Conservation (phyloP, 2,113 vertebrate genomes). For the Sminthopsis crassicaudata region DNA sequence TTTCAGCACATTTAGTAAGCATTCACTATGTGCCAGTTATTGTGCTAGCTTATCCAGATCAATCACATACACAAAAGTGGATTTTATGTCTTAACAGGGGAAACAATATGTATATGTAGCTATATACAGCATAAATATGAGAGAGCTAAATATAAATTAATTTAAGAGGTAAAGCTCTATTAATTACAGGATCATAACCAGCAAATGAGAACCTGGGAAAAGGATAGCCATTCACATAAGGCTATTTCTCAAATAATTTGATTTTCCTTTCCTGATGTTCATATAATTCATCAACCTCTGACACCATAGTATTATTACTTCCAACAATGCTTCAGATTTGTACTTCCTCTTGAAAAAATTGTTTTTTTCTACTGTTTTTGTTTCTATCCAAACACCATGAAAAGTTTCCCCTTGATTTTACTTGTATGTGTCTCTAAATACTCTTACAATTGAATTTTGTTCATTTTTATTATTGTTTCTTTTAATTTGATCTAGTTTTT, state of each 20-base stretch:
- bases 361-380: slow-evolving; percentile 33
- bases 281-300: slow-evolving; percentile 1
- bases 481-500: slow-evolving; percentile 72
- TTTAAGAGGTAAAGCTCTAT: background rate
- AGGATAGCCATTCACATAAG: background rate
- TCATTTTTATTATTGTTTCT: slow-evolving; percentile 68
- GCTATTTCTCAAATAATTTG: background rate
- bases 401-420: slow-evolving; percentile 55
- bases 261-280: slow-evolving; percentile 16
- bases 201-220: background rate
- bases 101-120: background rate
- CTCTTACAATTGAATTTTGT: slow-evolving; percentile 47
- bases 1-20: background rate
- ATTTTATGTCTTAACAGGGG: background rate
- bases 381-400: slow-evolving; percentile 57
- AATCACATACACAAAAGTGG: background rate
- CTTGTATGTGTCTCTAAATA: slow-evolving; percentile 49
- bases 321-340: slow-evolving; percentile 1
- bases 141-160: background rate
- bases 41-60: background rate
- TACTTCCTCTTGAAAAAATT: slow-evolving; percentile 34
- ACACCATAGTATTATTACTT: slow-evolving; percentile 28
- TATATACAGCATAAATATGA: background rate
- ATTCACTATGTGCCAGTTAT: background rate
- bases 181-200: background rate